Conservation (phyloP, 2,113 vertebrate genomes). For the Addax nasomaculatus region DNA sequence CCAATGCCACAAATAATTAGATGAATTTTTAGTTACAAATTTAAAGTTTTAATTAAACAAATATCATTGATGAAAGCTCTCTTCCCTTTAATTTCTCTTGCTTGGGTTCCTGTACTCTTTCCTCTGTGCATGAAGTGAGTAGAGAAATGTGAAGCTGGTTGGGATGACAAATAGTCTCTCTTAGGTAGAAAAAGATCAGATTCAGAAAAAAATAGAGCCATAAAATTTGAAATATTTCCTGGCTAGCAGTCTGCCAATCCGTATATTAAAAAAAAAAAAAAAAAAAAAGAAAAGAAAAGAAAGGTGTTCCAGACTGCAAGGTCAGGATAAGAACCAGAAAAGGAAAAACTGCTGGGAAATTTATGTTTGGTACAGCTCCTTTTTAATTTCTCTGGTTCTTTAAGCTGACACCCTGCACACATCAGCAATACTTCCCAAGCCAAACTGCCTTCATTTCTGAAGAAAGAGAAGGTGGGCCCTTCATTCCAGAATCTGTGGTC, state of each 20-base stretch:
- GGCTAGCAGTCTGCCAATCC: neutral
- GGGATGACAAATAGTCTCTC: neutral
- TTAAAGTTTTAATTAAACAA: neutral
- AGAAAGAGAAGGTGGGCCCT: neutral
- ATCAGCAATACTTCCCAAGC: neutral
- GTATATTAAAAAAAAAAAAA: neutral
- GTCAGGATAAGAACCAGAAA: neutral
- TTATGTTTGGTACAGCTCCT: neutral
- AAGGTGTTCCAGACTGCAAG: neutral
- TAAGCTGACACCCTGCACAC: neutral
- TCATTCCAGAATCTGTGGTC: neutral
- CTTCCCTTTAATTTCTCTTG: neutral
- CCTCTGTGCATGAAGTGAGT: neutral
- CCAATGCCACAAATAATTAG: neutral
- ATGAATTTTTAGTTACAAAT: neutral
- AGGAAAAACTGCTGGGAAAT: neutral
- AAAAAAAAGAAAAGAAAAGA: no score
- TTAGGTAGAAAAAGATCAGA: neutral
- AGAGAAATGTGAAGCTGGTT: neutral
- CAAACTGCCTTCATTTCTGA: neutral
- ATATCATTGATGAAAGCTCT: neutral
- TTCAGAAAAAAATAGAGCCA: neutral
- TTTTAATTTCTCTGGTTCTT: neutral
- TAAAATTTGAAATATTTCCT: slow-evolving; percentile 5
- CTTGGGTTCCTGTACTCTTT: neutral